Evolutionary conservation across 2,797 vertebrate genomes (phyloP).

Genomic region (Xiphophorus birchmanni): DNA sequence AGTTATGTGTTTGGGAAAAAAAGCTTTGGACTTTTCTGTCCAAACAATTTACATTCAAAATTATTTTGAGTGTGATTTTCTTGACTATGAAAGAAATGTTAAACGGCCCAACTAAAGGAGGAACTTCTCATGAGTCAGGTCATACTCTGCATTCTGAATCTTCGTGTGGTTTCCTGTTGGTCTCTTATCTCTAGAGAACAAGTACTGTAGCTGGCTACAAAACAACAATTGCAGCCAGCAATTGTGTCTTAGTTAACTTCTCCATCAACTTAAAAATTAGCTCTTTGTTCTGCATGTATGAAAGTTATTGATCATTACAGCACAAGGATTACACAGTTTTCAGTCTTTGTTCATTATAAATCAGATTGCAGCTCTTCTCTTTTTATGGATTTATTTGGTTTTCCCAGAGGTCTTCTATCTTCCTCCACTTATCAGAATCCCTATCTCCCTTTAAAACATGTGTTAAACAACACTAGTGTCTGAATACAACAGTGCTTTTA

Average conservation of each 20-base stretch:
- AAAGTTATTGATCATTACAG: neutral
- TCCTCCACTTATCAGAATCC: neutral
- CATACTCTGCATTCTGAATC: neutral
- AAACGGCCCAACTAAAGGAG: neutral
- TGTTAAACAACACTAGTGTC: neutral
- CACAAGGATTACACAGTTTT: neutral
- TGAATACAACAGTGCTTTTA: neutral
- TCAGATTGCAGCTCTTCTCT: neutral
- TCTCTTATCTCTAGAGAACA: neutral
- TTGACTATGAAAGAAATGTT: neutral
- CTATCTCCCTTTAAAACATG: neutral
- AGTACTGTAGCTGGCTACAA: neutral
- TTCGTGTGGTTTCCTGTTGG: slow-evolving; percentile 43
- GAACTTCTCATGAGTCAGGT: neutral
- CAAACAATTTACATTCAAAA: neutral
- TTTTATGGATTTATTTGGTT: neutral
- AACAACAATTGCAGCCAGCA: too few species aligned
- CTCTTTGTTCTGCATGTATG: neutral
- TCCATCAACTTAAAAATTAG: neutral
- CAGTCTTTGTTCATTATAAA: neutral
- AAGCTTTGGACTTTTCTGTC: neutral
- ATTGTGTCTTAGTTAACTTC: too few species aligned
- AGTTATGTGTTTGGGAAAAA: neutral
- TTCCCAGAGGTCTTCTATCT: neutral
- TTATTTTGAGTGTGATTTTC: neutral